Conservation (phyloP, 2,797 vertebrate species). For the Adrianichthys oophorus region DNA sequence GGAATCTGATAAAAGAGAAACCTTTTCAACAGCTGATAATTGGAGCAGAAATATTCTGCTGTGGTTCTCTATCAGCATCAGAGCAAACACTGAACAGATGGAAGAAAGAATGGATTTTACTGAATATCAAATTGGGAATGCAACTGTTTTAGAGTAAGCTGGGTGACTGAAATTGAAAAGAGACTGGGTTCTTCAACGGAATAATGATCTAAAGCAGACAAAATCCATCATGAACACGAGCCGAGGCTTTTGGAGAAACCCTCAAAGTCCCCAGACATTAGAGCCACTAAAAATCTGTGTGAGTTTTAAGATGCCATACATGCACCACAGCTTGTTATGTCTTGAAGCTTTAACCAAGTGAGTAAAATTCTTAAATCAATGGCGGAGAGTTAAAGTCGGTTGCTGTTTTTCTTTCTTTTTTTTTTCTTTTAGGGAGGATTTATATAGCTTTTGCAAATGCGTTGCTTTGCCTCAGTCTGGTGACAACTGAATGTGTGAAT, state of each 20-base stretch:
- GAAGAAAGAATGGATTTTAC: slow-evolving; percentile 12
- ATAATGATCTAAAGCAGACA: slow-evolving; percentile 8
- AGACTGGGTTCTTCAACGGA: slow-evolving; percentile 6
- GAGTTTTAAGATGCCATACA: slow-evolving; percentile 4
- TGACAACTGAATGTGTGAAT: not conserved
- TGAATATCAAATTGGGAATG: slow-evolving; percentile 16
- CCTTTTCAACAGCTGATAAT: slow-evolving; percentile 11
- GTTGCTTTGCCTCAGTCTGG: not conserved
- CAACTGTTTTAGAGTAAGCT: slow-evolving; percentile 3
- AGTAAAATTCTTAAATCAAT: not conserved
- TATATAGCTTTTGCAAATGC: too few relatives aligned
- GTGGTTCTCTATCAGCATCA: slow-evolving; percentile 2
- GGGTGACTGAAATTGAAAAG: slow-evolving; percentile 13
- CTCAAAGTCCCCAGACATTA: slow-evolving; percentile 7
- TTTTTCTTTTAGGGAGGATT: too few relatives aligned
- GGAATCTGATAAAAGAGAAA: slow-evolving; percentile 9
- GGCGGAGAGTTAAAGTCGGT: not conserved
- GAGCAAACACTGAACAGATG: slow-evolving; percentile 12
- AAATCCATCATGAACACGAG: slow-evolving; percentile 10
- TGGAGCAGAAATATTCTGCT: slow-evolving; percentile 5
- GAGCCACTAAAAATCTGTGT: not conserved
- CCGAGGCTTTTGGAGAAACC: slow-evolving; percentile 1
- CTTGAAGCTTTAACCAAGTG: not conserved
- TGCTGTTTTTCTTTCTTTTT: not conserved
- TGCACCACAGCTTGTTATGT: not conserved